Base-by-base conservation (phyloP, 2,888 invertebrate species). In the Drosophila anomelani region DNA sequence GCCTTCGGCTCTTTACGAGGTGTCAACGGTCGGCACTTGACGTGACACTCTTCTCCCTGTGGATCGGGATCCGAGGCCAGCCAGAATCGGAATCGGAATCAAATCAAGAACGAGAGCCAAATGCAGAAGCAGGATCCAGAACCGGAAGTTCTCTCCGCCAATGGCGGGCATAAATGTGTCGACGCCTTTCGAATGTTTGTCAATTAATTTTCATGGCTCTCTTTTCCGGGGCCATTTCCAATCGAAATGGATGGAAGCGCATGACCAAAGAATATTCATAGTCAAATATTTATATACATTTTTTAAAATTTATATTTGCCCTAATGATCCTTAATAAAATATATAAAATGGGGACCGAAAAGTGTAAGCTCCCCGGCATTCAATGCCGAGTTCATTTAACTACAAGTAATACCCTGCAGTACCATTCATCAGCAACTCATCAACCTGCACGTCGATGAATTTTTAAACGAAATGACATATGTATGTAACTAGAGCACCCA, bases 131-230 rank as follows among this genome's bases (percentile, higher is more conserved):
- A 29, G 34, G 44, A 23, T 61, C 43, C 76, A 49, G 43, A 71
- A 82, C 89, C 89, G 89, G 89, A 89, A 89, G 81, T 69, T 71
- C 61, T 71, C 60, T 12, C 20, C 49, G 76, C 77, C 79, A 81
- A 81, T 80, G 59, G 23, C 77, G 73, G 69, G 78, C 82, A 82
- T 90, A 90, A 90, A 91, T 90, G 79, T 87, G 77, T 90, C 90
- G 90, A 85, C 90, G 82, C 90, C 76, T 85, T 61, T 38, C 46
- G 53, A 62, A 69, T 69, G 69, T 69, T 51, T 69, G 68, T 69
- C 68, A 69, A 69, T 69, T 69, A 51, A 36, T 68, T 69, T 68
- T 68, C 68, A 68, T 55, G 54, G 67, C 55, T 49, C 55, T 29
- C 55, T 56, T 44, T 69, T 69, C 43, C 56, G 70, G 69, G 43